Evolutionary conservation across 2,113 vertebrate genomes (phyloP).

Genomic region (Sebastes fasciatus): DNA sequence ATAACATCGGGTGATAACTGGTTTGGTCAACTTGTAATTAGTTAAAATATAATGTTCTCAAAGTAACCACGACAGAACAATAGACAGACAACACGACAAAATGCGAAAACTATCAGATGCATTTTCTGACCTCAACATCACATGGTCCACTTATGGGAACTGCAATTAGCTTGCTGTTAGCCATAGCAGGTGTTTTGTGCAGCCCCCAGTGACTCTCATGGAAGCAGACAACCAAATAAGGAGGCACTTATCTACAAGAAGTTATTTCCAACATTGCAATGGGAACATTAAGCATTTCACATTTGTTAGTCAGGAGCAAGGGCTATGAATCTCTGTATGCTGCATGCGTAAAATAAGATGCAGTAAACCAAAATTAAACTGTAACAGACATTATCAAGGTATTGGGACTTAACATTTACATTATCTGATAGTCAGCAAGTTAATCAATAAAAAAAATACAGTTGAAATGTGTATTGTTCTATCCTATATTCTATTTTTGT

Average conservation of each 20-base stretch:
- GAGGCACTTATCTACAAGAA: constrained; percentile 45
- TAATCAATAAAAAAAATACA: background rate
- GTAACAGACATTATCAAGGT: background rate
- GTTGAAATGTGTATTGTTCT: background rate
- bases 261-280: constrained; percentile 56
- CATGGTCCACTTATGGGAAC: constrained; percentile 43
- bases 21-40: background rate
- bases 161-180: constrained; percentile 50
- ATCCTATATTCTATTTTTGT: background rate
- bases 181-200: constrained; percentile 69
- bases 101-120: constrained; percentile 14
- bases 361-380: background rate
- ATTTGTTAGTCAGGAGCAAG: constrained; percentile 27
- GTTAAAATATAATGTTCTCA: background rate
- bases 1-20: background rate
- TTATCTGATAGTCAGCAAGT: background rate
- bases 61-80: background rate
- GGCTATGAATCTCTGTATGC: constrained; percentile 6
- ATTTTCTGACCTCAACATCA: constrained; percentile 48
- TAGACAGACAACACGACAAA: constrained; percentile 1
- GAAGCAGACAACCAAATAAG: constrained; percentile 68
- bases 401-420: background rate
- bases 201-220: constrained; percentile 52
- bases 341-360: background rate
- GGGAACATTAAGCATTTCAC: constrained; percentile 50